Evolutionary conservation across 2,888 invertebrate species (phyloP).

Genomic region (Noctua janthe): DNA sequence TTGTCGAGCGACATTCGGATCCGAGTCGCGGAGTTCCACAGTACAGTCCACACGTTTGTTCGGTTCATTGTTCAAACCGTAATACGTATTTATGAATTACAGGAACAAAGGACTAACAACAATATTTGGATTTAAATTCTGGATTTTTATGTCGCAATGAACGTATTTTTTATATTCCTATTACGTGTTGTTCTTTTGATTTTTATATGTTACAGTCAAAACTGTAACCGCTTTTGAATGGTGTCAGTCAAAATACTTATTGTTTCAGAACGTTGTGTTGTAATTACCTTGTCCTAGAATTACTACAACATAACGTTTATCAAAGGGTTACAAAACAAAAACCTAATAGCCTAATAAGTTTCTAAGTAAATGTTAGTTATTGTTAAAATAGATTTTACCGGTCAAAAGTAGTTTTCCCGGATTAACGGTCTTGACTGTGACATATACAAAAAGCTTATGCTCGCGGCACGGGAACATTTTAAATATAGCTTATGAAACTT

Average conservation of each 20-base stretch:
- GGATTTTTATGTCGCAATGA: conserved; percentile 35
- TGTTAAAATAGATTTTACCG: too few relatives aligned
- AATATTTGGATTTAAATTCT: conserved; percentile 48
- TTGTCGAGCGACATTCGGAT: conserved; percentile 67
- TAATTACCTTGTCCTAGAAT: too few relatives aligned
- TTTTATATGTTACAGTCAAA: not conserved
- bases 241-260: too few relatives aligned
- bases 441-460: not conserved
- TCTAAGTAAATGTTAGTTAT: too few relatives aligned
- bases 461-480: too few relatives aligned
- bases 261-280: too few relatives aligned
- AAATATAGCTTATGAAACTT: not conserved
- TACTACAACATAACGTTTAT: too few relatives aligned
- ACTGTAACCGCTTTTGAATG: too few relatives aligned
- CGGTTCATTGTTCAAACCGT: conserved; percentile 47
- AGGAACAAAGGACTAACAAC: conserved; percentile 45
- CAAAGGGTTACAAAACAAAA: too few relatives aligned
- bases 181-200: conserved; percentile 4
- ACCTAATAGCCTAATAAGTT: too few relatives aligned
- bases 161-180: conserved; percentile 13
- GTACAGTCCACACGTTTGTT: conserved; percentile 41
- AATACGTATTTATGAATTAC: conserved; percentile 59
- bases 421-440: too few relatives aligned
- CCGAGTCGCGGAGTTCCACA: conserved; percentile 62
- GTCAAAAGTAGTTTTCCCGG: too few relatives aligned